phyloP scores from a whole-genome alignment of 1,140 invertebrate species.

The Trachymyrmex cornetzi region DNA sequence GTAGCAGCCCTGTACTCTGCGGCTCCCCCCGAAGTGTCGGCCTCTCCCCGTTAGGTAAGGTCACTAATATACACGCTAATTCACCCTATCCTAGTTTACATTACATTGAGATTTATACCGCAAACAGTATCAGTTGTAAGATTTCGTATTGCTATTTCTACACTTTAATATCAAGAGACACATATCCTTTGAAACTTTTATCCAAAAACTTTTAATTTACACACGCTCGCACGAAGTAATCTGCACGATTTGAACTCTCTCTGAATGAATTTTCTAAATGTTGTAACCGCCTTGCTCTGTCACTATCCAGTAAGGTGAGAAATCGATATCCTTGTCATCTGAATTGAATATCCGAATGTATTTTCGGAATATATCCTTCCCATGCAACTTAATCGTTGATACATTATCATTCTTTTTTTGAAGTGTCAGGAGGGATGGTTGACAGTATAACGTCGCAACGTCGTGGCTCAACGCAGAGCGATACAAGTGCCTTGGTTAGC shows the following conservation, averaged over 20 bases:
- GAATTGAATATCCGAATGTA: constrained; percentile 30
- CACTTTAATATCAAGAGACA: constrained; percentile 6
- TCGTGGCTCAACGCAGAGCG: constrained; percentile 89
- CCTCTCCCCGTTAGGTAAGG: constrained; percentile 88
- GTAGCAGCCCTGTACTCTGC: constrained; percentile 87
- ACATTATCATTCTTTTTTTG: constrained; percentile 48
- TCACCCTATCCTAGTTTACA: constrained; percentile 41
- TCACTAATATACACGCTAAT: constrained; percentile 65
- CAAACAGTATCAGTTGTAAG: background rate
- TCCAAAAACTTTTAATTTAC: constrained; percentile 21
- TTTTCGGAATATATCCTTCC: background rate
- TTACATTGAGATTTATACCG: background rate
- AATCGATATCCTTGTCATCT: constrained; percentile 23
- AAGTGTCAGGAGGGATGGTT: constrained; percentile 85
- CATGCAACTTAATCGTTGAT: background rate
- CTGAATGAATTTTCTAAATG: constrained; percentile 54
- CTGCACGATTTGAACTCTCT: constrained; percentile 64
- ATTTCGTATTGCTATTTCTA: background rate
- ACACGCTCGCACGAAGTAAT: constrained; percentile 58
- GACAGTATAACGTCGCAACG: constrained; percentile 85
- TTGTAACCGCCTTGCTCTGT: constrained; percentile 39
- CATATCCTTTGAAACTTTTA: constrained; percentile 7
- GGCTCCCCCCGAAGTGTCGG: constrained; percentile 88
- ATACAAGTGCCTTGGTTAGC: constrained; percentile 90
- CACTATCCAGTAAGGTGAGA: constrained; percentile 55